Evolutionary conservation across 2,888 invertebrate genomes (phyloP).

Genomic region (Dione juno): DNA sequence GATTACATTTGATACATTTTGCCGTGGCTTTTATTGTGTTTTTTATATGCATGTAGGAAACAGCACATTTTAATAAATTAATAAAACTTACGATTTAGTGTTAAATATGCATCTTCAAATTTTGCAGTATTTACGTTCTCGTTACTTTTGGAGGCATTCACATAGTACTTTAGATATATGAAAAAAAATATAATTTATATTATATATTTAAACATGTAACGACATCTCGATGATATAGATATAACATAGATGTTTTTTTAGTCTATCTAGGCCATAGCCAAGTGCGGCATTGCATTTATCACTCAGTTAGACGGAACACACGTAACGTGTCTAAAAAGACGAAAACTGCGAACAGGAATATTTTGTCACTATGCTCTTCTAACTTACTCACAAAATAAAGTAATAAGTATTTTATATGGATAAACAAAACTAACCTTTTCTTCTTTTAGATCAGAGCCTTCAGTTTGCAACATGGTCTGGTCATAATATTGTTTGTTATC

Average conservation of each 20-base stretch:
- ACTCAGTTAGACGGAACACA: no score
- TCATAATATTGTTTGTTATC: constrained; percentile 11
- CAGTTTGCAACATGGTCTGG: neutral
- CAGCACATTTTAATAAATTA: neutral
- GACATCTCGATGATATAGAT: no score
- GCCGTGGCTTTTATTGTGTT: neutral
- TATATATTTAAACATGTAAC: neutral
- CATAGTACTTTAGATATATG: constrained; percentile 8
- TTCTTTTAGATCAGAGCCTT: neutral
- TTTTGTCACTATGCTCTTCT: neutral
- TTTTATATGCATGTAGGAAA: neutral
- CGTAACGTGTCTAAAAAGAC: no score
- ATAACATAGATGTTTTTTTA: no score
- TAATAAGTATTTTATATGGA: neutral
- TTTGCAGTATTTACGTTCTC: constrained; percentile 44
- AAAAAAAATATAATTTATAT: neutral
- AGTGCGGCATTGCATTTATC: no score
- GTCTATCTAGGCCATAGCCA: no score
- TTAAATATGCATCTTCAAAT: constrained; percentile 55
- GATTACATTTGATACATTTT: neutral
- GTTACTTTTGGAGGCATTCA: constrained; percentile 29
- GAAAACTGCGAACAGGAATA: no score
- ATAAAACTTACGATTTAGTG: constrained; percentile 67
- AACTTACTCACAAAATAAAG: neutral
- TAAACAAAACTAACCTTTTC: constrained; percentile 7